A percentile compares a stretch with the other conserved stretches of the same genome.
Conservation (phyloP, 2,797 vertebrate species). For the Coregonus sp. region DNA sequence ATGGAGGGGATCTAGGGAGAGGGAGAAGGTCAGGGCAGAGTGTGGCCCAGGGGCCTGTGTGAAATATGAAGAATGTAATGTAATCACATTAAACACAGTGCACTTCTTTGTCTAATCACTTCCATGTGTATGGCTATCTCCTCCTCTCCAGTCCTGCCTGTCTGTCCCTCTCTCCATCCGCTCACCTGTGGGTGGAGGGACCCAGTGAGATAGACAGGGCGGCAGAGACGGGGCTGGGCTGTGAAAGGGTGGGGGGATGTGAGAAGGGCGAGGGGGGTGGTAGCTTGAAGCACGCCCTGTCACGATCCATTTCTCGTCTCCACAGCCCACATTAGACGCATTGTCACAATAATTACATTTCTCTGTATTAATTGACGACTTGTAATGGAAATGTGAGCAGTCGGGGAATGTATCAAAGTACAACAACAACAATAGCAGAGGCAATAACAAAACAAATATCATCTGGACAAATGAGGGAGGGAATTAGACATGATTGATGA, state of each 20-base stretch:
- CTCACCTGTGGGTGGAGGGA: background rate
- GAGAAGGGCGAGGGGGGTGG: constrained; percentile 33
- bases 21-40: constrained; percentile 58
- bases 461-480: constrained; percentile 70
- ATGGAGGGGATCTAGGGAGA: constrained; percentile 55
- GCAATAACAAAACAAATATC: constrained; percentile 75
- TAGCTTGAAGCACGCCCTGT: constrained; percentile 65
- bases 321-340: constrained; percentile 56
- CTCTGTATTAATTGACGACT: constrained; percentile 77
- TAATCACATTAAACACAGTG: constrained; percentile 70
- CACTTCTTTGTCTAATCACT: constrained; percentile 59
- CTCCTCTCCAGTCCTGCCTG: constrained; percentile 3
- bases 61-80: constrained; percentile 67
- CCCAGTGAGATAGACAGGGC: constrained; percentile 16
- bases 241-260: background rate
- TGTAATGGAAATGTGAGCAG: constrained; percentile 74
- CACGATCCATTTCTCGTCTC: constrained; percentile 67
- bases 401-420: constrained; percentile 74
- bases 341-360: constrained; percentile 77
- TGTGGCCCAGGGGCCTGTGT: constrained; percentile 55
- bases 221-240: constrained; percentile 21
- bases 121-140: constrained; percentile 8
- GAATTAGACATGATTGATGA: constrained; percentile 67
- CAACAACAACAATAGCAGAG: constrained; percentile 65
- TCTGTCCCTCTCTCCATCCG: constrained; percentile 5